Evolutionary conservation across 2,888 invertebrate genomes (phyloP).

Genomic region (Eulithis prunata): DNA sequence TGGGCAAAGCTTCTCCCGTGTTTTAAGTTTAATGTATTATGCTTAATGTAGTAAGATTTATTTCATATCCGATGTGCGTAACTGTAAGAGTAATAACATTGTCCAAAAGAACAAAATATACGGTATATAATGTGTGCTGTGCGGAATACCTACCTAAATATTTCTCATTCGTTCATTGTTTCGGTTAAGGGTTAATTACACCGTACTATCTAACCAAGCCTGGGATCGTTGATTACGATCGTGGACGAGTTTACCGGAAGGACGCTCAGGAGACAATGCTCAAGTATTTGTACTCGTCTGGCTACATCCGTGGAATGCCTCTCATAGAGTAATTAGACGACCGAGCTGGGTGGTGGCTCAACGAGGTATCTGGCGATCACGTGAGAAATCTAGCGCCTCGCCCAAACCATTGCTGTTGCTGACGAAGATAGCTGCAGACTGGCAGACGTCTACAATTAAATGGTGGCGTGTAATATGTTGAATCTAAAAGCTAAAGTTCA

Average conservation of each 20-base stretch:
- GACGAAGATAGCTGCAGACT: slow-evolving; percentile 8
- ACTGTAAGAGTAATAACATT: slow-evolving; percentile 20
- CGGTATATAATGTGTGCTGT: slow-evolving; percentile 27
- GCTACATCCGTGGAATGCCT: slow-evolving; percentile 65
- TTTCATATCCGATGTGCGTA: slow-evolving; percentile 20
- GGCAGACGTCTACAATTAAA: slow-evolving; percentile 12
- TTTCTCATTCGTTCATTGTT: slow-evolving; percentile 43
- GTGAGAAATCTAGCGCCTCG: slow-evolving; percentile 70
- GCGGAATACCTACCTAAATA: slow-evolving; percentile 27
- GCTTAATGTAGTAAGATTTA: slow-evolving; percentile 18
- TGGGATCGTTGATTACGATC: slow-evolving; percentile 62
- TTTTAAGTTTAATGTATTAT: slow-evolving; percentile 8
- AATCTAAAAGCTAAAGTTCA: not conserved
- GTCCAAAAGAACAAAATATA: slow-evolving; percentile 20
- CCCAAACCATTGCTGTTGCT: slow-evolving; percentile 23
- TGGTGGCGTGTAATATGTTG: not conserved
- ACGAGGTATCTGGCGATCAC: slow-evolving; percentile 73
- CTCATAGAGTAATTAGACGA: slow-evolving; percentile 75
- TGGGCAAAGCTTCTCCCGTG: no score
- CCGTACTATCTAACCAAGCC: slow-evolving; percentile 43
- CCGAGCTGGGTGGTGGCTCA: slow-evolving; percentile 50
- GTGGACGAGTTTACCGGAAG: slow-evolving; percentile 66
- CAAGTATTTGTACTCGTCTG: slow-evolving; percentile 51
- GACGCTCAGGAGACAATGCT: slow-evolving; percentile 66
- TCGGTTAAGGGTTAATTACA: slow-evolving; percentile 42